Conservation (phyloP, 2,888 invertebrate species). For the Cheilosia vulpina region DNA sequence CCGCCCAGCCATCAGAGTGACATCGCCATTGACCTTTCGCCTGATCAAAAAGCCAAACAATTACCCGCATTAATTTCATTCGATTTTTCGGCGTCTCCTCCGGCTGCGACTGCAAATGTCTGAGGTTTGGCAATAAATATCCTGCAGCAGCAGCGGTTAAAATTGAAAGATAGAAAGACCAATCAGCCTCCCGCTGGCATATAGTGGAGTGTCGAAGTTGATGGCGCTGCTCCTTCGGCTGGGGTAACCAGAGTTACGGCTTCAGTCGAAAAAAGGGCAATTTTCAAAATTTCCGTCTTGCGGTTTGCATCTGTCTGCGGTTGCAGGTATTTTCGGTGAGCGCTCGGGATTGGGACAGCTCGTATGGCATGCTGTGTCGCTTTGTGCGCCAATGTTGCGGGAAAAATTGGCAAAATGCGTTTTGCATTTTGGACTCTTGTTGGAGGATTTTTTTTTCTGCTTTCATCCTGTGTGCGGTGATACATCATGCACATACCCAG, state of each 20-base stretch:
- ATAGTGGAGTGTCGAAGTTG: constrained; percentile 8
- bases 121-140: constrained; percentile 74
- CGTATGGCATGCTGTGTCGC: background rate
- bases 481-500: constrained; percentile 23
- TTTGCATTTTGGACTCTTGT: constrained; percentile 42
- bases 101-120: constrained; percentile 44
- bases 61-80: constrained; percentile 75
- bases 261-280: constrained; percentile 40
- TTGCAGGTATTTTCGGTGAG: constrained; percentile 66
- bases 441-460: constrained; percentile 5
- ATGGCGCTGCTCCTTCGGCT: constrained; percentile 25
- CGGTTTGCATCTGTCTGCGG: constrained; percentile 75
- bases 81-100: constrained; percentile 61
- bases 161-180: constrained; percentile 5
- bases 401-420: constrained; percentile 62
- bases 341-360: constrained; percentile 16
- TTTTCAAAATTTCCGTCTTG: constrained; percentile 72
- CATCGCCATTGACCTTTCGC: constrained; percentile 68
- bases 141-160: constrained; percentile 50
- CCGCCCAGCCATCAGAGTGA: constrained; percentile 40
- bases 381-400: constrained; percentile 46
- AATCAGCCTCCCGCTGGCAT: constrained; percentile 10
- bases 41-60: constrained; percentile 61
- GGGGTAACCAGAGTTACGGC: constrained; percentile 6
- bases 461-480: constrained; percentile 31